phyloP scores from a whole-genome alignment of 2,113 vertebrate species.

The Cochlearius cochlearius region DNA sequence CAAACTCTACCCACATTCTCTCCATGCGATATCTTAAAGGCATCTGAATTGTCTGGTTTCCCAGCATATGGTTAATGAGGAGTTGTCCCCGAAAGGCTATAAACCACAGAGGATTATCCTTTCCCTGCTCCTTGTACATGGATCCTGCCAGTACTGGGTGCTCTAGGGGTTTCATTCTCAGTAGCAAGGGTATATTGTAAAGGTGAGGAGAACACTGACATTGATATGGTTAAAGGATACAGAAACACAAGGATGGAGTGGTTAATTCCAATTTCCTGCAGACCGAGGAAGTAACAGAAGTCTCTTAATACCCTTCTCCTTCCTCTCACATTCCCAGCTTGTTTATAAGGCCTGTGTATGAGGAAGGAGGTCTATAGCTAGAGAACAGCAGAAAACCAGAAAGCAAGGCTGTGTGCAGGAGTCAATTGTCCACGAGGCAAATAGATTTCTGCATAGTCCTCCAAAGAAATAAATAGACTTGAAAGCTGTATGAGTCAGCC shows the following conservation, averaged over 20 bases:
- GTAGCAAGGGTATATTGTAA: neutral
- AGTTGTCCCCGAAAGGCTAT: neutral
- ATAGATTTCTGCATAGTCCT: neutral
- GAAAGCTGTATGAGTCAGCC: neutral
- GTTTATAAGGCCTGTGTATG: neutral
- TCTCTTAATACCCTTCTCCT: neutral
- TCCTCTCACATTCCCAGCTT: neutral
- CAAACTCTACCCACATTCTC: neutral
- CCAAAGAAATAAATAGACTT: neutral
- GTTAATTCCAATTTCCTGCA: neutral
- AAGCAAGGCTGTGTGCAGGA: neutral
- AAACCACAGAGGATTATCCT: neutral
- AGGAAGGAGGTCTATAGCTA: neutral
- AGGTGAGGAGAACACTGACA: neutral
- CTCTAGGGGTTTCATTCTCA: neutral
- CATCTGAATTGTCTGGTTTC: neutral
- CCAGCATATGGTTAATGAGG: neutral
- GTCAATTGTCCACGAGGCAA: neutral
- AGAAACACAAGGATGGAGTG: neutral
- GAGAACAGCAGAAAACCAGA: neutral
- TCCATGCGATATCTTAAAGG: neutral
- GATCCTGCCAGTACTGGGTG: neutral
- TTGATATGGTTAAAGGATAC: rapidly evolving
- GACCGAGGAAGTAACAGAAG: neutral
- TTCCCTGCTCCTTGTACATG: neutral